Evolutionary conservation across 2,888 invertebrate genomes (phyloP).

Genomic region (Calameuta filiformis): DNA sequence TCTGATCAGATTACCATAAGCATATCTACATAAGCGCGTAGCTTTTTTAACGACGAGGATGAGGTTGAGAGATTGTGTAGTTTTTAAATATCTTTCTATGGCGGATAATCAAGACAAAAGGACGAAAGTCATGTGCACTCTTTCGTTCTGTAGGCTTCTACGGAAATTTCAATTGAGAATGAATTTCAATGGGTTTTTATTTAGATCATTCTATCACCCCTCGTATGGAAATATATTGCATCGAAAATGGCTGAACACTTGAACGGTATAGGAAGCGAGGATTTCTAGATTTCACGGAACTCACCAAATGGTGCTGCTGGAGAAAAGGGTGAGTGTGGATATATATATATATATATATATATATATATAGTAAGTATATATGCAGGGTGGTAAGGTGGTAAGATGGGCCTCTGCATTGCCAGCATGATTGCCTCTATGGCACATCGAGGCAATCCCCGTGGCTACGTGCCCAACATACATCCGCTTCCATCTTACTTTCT

Average conservation of each 20-base stretch:
- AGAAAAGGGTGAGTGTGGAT: conserved; percentile 16
- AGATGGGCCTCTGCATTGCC: conserved; percentile 63
- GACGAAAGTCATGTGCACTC: neutral
- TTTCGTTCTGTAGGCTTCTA: neutral
- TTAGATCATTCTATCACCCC: neutral
- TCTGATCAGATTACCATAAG: neutral
- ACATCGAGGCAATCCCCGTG: conserved; percentile 66
- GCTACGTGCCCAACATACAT: conserved; percentile 66
- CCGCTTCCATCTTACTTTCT: conserved; percentile 53
- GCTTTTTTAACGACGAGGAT: neutral
- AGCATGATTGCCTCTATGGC: conserved; percentile 66
- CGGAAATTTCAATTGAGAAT: neutral
- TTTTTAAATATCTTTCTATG: neutral
- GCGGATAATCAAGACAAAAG: neutral
- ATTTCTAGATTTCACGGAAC: conserved; percentile 42
- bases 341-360: conserved; percentile 8
- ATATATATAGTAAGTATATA: conserved; percentile 37
- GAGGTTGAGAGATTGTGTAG: neutral
- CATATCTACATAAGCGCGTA: neutral
- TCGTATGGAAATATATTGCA: neutral
- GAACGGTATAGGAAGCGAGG: conserved; percentile 15
- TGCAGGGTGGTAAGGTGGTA: conserved; percentile 56
- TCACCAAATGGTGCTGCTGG: conserved; percentile 9
- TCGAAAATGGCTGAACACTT: neutral
- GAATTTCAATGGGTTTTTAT: neutral